Conservation (phyloP, 1,140 invertebrate genomes). For the Orussus abietinus region DNA sequence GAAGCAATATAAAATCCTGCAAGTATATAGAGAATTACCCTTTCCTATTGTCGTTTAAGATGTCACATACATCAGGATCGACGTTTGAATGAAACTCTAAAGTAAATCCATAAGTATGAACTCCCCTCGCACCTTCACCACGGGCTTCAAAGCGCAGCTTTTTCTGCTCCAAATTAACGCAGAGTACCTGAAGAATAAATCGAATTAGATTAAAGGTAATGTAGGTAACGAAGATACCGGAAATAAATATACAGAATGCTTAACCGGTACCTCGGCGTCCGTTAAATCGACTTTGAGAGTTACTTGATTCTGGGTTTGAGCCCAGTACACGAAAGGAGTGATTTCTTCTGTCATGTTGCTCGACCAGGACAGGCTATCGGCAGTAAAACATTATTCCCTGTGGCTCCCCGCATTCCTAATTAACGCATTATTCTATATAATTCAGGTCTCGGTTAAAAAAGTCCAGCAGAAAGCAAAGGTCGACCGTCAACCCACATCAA, state of each 20-base stretch:
- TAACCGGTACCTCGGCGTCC: conserved; percentile 64
- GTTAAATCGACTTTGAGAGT: conserved; percentile 80
- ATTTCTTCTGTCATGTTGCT: conserved; percentile 44
- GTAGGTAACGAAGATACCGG: neutral
- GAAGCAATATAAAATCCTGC: conserved; percentile 8
- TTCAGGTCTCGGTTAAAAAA: no score
- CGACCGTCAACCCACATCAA: no score
- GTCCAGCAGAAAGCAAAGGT: no score
- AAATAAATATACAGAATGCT: conserved; percentile 7
- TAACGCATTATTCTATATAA: no score
- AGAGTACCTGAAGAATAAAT: conserved; percentile 48
- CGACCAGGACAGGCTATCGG: no score
- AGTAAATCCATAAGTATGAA: conserved; percentile 67
- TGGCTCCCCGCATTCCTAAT: no score
- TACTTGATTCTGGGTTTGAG: conserved; percentile 74
- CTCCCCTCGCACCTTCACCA: conserved; percentile 68
- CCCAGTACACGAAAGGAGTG: conserved; percentile 90
- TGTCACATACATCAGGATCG: conserved; percentile 60
- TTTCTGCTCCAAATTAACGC: conserved; percentile 59
- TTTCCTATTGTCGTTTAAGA: conserved; percentile 7
- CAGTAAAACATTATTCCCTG: no score
- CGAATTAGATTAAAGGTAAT: neutral
- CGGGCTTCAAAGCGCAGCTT: conserved; percentile 61
- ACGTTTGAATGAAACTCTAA: conserved; percentile 69
- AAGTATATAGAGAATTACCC: conserved; percentile 5